Conservation (phyloP, 2,888 invertebrate genomes). For the Ichneumoninae sp. region DNA sequence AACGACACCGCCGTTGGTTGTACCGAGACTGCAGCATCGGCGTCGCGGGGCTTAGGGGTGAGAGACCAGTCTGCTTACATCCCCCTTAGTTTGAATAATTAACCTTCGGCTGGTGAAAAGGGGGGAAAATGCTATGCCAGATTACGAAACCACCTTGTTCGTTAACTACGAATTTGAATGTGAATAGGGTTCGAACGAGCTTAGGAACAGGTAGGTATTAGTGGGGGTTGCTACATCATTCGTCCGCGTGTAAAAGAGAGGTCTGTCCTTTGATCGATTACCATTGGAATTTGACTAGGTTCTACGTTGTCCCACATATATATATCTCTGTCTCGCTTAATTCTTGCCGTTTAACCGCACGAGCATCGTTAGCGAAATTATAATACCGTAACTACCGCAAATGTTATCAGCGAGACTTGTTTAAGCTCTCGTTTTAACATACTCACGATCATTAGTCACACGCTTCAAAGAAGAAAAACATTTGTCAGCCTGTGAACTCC, state of each 20-base stretch:
- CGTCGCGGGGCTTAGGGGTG: slow-evolving; percentile 80
- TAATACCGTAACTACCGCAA: slow-evolving; percentile 35
- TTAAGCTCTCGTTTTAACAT: slow-evolving; percentile 25
- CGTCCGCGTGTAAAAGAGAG: slow-evolving; percentile 51
- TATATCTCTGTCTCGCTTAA: slow-evolving; percentile 37
- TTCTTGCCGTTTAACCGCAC: slow-evolving; percentile 51
- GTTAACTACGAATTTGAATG: slow-evolving; percentile 81
- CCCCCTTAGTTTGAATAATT: slow-evolving; percentile 84
- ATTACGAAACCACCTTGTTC: slow-evolving; percentile 81
- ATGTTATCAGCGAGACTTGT: slow-evolving; percentile 36
- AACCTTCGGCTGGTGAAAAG: slow-evolving; percentile 74
- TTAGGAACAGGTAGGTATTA: slow-evolving; percentile 73
- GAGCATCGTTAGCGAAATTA: slow-evolving; percentile 55
- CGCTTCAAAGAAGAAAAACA: slow-evolving; percentile 14
- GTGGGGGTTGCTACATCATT: slow-evolving; percentile 61
- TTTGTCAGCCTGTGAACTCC: slow-evolving; percentile 35
- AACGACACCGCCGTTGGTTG: slow-evolving; percentile 54
- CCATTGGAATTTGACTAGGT: slow-evolving; percentile 59
- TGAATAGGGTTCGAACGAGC: slow-evolving; percentile 74
- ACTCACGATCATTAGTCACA: slow-evolving; percentile 51
- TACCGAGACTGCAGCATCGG: slow-evolving; percentile 40
- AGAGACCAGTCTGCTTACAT: slow-evolving; percentile 84
- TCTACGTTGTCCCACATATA: slow-evolving; percentile 2
- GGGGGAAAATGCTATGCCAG: slow-evolving; percentile 74
- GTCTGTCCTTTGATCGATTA: slow-evolving; percentile 63